These are phyloP conservation scores for Neodontobutis hainanensis DNA, from an alignment of 2,113 vertebrate genomes.

Conservation along the genomic window DNA sequence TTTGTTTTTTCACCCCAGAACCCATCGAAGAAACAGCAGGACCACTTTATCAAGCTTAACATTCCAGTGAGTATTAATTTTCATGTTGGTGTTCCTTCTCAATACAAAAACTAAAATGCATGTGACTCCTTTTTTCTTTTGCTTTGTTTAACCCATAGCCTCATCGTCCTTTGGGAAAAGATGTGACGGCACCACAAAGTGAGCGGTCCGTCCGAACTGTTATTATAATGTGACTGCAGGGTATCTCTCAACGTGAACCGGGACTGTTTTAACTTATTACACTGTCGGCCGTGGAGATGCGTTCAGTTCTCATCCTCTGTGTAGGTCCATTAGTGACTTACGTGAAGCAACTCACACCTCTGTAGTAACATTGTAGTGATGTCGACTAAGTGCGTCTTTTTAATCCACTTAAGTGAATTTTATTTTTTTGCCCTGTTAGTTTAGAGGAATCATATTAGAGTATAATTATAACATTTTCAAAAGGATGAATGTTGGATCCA, in stretches of 20 bases:
- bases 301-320: constrained; percentile 55
- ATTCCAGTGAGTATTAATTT: constrained; percentile 52
- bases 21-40: constrained; percentile 83
- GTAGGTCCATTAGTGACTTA: constrained; percentile 21
- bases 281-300: constrained; percentile 47
- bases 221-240: constrained; percentile 49
- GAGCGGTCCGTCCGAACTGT: constrained; percentile 46
- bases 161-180: constrained; percentile 65
- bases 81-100: background rate
- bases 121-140: background rate
- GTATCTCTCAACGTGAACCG: constrained; percentile 61
- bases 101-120: background rate
- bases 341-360: constrained; percentile 36
- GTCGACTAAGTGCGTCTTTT: constrained; percentile 46
- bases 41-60: constrained; percentile 80
- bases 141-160: constrained; percentile 48
- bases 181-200: constrained; percentile 57
- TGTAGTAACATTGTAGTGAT: constrained; percentile 45
- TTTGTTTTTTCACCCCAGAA: constrained; percentile 58
- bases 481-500: constrained; percentile 53
- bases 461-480: constrained; percentile 23
- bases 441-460: constrained; percentile 22
- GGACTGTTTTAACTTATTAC: constrained; percentile 71
- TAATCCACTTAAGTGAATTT: constrained; percentile 20
- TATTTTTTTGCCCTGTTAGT: constrained; percentile 16